Conservation (phyloP, 2,113 vertebrate genomes). For the Heptranchias perlo region DNA sequence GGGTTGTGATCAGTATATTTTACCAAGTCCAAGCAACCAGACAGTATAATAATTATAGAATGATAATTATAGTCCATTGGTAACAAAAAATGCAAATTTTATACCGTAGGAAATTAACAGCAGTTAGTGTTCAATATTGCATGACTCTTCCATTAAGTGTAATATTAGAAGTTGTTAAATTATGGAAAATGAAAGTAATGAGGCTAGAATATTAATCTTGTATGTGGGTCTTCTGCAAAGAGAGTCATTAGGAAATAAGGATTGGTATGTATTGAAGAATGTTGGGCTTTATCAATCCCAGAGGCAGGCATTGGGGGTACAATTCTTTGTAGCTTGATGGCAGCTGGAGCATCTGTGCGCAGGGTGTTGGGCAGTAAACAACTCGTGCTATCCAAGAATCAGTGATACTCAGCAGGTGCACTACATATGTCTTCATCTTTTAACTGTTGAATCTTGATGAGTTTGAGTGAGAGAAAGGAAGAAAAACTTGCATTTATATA, state of each 20-base stretch:
- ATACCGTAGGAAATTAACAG: conserved; percentile 71
- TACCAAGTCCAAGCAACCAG: conserved; percentile 61
- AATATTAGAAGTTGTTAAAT: conserved; percentile 71
- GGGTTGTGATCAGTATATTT: conserved; percentile 55
- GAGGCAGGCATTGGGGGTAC: not conserved
- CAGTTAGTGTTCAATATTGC: conserved; percentile 76
- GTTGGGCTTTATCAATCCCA: not conserved
- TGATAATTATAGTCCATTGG: conserved; percentile 68
- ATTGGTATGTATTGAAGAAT: not conserved
- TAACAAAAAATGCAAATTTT: conserved; percentile 69
- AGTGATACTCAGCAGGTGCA: not conserved
- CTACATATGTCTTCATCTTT: not conserved
- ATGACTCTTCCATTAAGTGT: conserved; percentile 74
- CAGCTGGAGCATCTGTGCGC: not conserved
- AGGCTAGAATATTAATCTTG: conserved; percentile 57
- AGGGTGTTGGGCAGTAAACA: not conserved
- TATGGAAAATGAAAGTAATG: conserved; percentile 68
- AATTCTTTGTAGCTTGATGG: not conserved
- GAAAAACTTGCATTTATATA: not conserved
- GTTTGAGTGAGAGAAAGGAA: not conserved
- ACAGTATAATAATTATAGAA: conserved; percentile 63
- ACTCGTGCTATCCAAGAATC: not conserved
- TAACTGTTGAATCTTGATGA: not conserved
- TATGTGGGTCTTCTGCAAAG: conserved; percentile 46
- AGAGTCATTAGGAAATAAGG: conserved; percentile 47